Percentiles rank a stretch among this genome's conserved stretches.
Conservation (phyloP, 2,113 vertebrate genomes). For the Vidua macroura region DNA sequence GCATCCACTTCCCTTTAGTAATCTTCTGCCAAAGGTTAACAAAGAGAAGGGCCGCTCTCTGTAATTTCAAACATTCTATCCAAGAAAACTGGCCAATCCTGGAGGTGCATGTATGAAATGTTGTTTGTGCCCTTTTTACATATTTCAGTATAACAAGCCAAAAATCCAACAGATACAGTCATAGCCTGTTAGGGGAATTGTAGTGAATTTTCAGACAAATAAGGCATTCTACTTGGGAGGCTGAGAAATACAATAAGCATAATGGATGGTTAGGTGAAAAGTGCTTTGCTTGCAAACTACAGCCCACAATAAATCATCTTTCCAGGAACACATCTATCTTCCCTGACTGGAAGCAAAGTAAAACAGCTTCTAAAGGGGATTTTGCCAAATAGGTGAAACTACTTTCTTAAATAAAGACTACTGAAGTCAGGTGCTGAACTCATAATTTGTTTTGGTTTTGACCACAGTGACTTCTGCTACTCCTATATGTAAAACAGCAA, state of each 20-base stretch:
- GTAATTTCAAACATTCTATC: background rate
- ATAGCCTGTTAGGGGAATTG: background rate
- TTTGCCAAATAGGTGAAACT: background rate
- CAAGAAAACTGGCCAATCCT: background rate
- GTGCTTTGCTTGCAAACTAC: background rate
- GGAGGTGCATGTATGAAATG: fast-evolving
- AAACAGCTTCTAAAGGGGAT: background rate
- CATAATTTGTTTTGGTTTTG: background rate
- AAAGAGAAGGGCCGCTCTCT: background rate
- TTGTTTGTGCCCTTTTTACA: background rate
- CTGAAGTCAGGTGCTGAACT: background rate
- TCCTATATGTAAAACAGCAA: background rate
- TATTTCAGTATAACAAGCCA: background rate
- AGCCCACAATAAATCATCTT: conserved; percentile 2
- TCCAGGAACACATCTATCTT: background rate
- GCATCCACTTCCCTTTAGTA: background rate
- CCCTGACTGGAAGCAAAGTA: background rate
- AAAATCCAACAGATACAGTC: background rate
- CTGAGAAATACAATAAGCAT: background rate
- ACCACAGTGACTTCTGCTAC: background rate
- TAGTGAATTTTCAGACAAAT: conserved; percentile 28
- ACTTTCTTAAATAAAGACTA: background rate
- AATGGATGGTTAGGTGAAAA: background rate
- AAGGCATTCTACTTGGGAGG: conserved; percentile 6
- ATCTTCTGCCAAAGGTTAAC: background rate